Evolutionary conservation across 2,113 vertebrate genomes (phyloP).

Genomic region (Mugil cephalus): DNA sequence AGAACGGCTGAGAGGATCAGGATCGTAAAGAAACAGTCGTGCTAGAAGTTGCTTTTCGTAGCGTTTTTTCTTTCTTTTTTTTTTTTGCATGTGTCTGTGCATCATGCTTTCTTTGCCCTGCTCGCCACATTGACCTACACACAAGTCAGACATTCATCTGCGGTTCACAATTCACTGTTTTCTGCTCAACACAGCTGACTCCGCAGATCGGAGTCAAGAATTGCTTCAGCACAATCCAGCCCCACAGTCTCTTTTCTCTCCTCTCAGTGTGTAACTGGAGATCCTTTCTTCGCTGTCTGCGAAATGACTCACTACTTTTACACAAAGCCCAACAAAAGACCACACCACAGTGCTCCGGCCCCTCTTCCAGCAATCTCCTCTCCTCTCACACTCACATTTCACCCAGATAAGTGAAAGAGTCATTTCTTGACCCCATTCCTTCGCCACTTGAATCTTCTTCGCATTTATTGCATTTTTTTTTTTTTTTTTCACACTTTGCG

Average conservation of each 20-base stretch:
- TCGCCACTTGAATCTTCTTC: neutral
- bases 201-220: conserved; percentile 69
- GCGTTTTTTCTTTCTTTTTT: neutral
- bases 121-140: conserved; percentile 6
- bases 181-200: conserved; percentile 77
- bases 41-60: too few species aligned
- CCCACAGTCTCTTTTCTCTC: conserved; percentile 53
- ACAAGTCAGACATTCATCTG: conserved; percentile 24
- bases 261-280: conserved; percentile 68
- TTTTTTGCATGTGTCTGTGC: neutral
- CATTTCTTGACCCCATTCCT: conserved; percentile 6
- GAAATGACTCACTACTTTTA: conserved; percentile 69
- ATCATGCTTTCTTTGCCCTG: neutral
- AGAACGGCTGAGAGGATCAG: too few species aligned
- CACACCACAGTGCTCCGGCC: conserved; percentile 45
- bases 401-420: conserved; percentile 45
- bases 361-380: conserved; percentile 19
- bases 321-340: conserved; percentile 72
- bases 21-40: too few species aligned
- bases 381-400: conserved; percentile 46
- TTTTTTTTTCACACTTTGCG: too few species aligned
- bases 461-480: too few species aligned
- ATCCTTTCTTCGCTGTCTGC: conserved; percentile 70
- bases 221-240: conserved; percentile 77
- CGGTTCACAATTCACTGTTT: conserved; percentile 55